Evolutionary conservation across 2,888 invertebrate species (phyloP), one percentile per base, ranked within the genome.

Genomic region (Drosophila colorata): DNA sequence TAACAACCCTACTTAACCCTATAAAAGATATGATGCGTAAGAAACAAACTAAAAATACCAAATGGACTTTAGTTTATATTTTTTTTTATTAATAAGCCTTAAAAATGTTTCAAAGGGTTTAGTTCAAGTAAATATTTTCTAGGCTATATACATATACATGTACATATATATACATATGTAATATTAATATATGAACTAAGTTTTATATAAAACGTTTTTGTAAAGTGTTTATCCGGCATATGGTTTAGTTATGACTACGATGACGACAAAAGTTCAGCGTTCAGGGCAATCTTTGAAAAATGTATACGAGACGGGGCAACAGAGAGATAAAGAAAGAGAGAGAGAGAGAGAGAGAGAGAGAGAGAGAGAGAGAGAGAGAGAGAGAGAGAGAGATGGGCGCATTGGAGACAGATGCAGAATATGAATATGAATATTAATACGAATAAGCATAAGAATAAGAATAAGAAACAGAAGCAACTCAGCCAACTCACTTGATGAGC

Each of bases 161-260:
- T n/a, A n/a, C n/a, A n/a, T n/a, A n/a, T n/a, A n/a, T n/a, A n/a
- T n/a, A n/a, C n/a, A n/a, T n/a, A n/a, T n/a, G n/a, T n/a, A 33
- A 40, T 14, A 5, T 0, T 40, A 33, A 9, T 13, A 16, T 14
- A 18, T 3, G 44, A 51, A 40, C 23, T 18, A 43, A 18, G 13
- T 35, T 37, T 41, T 40, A n/a, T n/a, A n/a, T n/a, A n/a, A 25
- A 44, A 41, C 46, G 37, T 20, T 57, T 43, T 31, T 65, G 74
- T 33, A 18, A 41, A 58, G 43, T 60, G 59, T 60, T 77, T 56
- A 52, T 74, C 66, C 66, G 67, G 48, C 78, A 69, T 61, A 59
- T 69, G 78, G 69, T 55, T 63, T 44, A 44, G 63, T 56, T 74
- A 69, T 58, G 73, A 72, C 56, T 58, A 57, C 57, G 53, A 44